Percentiles rank a stretch among this genome's conserved stretches.
phyloP scores from a whole-genome alignment of 2,797 vertebrate genomes.

The Coccyzus lansbergi region DNA sequence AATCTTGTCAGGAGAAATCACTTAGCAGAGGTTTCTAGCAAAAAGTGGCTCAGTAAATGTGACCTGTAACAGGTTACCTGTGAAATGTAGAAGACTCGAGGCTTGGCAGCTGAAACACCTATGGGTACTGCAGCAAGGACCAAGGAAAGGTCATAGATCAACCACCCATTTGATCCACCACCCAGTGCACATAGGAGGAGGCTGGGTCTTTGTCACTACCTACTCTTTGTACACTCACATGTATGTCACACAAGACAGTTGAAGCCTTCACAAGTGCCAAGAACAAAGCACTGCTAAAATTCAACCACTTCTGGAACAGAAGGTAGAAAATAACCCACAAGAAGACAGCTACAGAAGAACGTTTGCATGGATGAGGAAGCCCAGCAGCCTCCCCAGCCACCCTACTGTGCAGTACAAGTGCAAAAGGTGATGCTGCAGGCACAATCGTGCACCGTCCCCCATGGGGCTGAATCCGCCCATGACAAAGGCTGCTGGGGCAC shows the following conservation, averaged over 20 bases:
- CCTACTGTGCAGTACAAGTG: accelerated
- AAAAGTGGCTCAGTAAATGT: background rate
- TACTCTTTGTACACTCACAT: background rate
- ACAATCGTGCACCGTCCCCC: background rate
- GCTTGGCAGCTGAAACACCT: background rate
- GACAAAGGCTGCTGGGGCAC: background rate
- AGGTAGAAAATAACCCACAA: background rate
- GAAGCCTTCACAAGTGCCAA: background rate
- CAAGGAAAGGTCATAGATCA: background rate
- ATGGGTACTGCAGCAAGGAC: background rate
- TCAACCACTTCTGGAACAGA: background rate
- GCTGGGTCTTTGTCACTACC: background rate
- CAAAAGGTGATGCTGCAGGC: background rate
- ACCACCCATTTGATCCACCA: too few relatives aligned
- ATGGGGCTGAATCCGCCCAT: background rate
- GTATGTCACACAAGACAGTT: background rate
- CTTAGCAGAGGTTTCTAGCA: background rate
- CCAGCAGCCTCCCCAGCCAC: background rate
- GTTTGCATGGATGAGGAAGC: background rate
- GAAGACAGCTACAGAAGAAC: background rate
- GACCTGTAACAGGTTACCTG: background rate
- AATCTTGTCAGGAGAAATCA: background rate
- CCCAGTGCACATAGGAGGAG: background rate
- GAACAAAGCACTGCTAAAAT: background rate
- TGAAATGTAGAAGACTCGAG: background rate